Evolutionary conservation across 2,797 vertebrate genomes (phyloP), one percentile per base, ranked within the genome.

Genomic region (Hipposideros larvatus): DNA sequence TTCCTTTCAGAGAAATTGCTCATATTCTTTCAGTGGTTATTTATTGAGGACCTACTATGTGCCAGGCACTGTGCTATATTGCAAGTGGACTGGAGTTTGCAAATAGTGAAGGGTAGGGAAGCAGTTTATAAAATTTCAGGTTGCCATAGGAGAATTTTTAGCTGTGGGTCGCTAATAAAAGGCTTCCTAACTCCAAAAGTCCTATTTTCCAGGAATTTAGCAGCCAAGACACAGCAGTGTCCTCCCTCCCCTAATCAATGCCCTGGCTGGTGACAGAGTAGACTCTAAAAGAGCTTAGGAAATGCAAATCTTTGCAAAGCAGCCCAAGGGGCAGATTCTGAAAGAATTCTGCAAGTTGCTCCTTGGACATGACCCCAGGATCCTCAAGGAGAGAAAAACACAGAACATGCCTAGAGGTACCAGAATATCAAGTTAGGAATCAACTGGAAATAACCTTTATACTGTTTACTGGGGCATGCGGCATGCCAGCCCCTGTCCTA

Each of bases 51-150:
- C 24, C 37, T 59, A 3, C 65, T 51, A 11, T 41, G 37, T 55
- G 34, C 48, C 41, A 48, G 28, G n/a, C 37, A 10, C 53, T 5
- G 53, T 74, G 71, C 41, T 55, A 24, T 7, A 37, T 46, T 46
- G 2, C 61, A 55, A 24, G 7, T 34, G 31, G 41, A 15, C 79
- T 79, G 41, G 55, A 79, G 7, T 48, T 71, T 66, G 21, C 53
- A 70, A 68, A 34, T 77, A 46, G 28, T 2, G 1, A 61, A 63
- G 22, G 7, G 14, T 28, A n/a, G 46, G 14, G 34, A 46, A 71
- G 14, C 24, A 55, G 48, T 37, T 65, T 16, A 15, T 89, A 55
- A 90, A 70, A 71, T 90, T 70, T 70, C 79, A 79, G 37, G 26
- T n/a, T 78, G 31, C 18, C 31, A 77, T 6, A 15, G 46, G 46